Evolutionary conservation across 2,113 vertebrate species (phyloP).

Genomic region (Halichoerus grypus): DNA sequence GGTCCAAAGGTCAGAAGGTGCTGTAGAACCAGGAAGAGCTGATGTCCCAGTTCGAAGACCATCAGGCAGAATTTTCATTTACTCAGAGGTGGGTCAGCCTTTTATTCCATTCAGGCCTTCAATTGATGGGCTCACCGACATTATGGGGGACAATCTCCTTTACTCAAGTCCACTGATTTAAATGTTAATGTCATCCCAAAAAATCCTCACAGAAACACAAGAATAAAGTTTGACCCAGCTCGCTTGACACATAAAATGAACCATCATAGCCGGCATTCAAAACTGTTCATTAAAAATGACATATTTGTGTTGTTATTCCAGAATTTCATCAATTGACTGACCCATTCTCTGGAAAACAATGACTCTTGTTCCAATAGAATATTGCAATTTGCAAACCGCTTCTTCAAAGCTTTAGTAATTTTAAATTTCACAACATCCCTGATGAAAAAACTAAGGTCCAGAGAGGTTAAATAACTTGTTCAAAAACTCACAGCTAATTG

Average conservation of each 20-base stretch:
- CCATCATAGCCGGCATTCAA: not conserved
- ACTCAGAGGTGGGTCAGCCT: no score
- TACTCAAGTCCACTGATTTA: not conserved
- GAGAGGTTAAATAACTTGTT: not conserved
- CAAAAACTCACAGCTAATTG: not conserved
- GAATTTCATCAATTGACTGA: conserved; percentile 40
- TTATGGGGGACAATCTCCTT: not conserved
- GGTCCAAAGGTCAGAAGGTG: not conserved
- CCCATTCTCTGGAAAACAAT: not conserved
- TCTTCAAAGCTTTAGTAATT: not conserved
- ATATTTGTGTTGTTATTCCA: not conserved
- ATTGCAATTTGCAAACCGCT: not conserved
- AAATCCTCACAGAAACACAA: not conserved
- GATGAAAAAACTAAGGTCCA: not conserved
- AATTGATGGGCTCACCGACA: not conserved
- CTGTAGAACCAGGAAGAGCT: not conserved
- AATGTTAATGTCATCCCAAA: not conserved
- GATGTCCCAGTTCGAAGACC: not conserved
- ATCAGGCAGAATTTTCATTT: not conserved
- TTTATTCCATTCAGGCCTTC: not conserved
- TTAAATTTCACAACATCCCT: not conserved
- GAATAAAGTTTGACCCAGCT: not conserved
- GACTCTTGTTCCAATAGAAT: not conserved
- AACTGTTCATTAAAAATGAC: not conserved
- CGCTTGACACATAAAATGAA: not conserved